Conservation (phyloP, 2,888 invertebrate species). For the Cybosia mesomella region DNA sequence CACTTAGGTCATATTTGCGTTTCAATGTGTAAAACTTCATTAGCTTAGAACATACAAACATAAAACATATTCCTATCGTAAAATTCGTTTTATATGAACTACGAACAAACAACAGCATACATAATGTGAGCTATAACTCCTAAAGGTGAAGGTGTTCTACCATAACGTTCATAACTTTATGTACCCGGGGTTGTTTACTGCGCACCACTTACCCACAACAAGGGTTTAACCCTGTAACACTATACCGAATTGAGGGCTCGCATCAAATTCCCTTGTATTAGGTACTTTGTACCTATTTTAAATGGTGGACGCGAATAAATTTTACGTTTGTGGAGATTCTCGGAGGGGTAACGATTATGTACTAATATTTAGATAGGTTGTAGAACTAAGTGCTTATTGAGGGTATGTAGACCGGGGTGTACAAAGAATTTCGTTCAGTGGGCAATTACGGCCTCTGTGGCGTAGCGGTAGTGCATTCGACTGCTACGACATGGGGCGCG, state of each 20-base stretch:
- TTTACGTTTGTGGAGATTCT: conserved; percentile 1
- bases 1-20: not conserved
- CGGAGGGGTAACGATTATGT: not conserved
- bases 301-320: not conserved
- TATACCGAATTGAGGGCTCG: conserved; percentile 25
- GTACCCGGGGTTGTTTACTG: conserved; percentile 1
- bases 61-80: not conserved
- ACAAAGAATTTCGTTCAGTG: not conserved
- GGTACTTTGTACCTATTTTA: conserved; percentile 5
- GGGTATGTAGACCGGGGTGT: conserved; percentile 1
- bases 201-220: conserved; percentile 13
- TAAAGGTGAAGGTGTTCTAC: conserved; percentile 7
- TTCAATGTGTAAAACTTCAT: not conserved
- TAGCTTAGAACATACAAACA: no score
- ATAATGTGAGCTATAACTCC: not conserved
- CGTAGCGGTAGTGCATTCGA: no score
- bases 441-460: no score
- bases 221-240: conserved; percentile 20
- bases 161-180: not conserved
- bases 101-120: not conserved
- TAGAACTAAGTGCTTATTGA: not conserved
- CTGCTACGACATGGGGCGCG: no score
- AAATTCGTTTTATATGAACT: not conserved
- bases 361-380: not conserved
- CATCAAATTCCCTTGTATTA: conserved; percentile 17